Percentiles rank a stretch among this genome's conserved stretches.
Evolutionary conservation across 2,797 vertebrate species (phyloP).

Genomic region (Sebastolobus altivelis): DNA sequence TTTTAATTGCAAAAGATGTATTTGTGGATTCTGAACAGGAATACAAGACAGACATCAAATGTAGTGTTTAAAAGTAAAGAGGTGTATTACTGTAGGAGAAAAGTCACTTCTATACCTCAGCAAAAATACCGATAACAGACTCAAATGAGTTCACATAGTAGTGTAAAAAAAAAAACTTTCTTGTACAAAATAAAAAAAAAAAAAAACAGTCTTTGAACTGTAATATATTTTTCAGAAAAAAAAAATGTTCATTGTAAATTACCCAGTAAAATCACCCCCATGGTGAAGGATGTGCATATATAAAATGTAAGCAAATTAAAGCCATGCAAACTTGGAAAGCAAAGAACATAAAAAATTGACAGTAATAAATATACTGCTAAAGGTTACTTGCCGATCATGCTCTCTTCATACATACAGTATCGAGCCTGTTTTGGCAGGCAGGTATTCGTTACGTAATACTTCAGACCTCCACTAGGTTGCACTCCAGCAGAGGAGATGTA

Average conservation of each 20-base stretch:
- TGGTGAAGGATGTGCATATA: conserved; percentile 74
- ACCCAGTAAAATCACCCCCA: conserved; percentile 64
- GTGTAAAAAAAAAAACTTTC: conserved; percentile 75
- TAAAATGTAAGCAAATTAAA: conserved; percentile 74
- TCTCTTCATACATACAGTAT: conserved; percentile 48
- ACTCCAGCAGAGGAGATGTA: conserved; percentile 56
- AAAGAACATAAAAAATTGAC: conserved; percentile 52
- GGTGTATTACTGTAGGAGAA: conserved; percentile 43
- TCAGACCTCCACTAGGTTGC: conserved; percentile 78
- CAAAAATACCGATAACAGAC: conserved; percentile 51
- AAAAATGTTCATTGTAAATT: conserved; percentile 60
- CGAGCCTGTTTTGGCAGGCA: conserved; percentile 31
- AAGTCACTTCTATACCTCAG: conserved; percentile 51
- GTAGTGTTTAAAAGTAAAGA: conserved; percentile 75
- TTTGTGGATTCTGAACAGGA: conserved; percentile 81
- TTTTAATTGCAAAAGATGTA: conserved; percentile 82
- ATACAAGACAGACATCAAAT: conserved; percentile 75
- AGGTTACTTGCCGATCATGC: conserved; percentile 57
- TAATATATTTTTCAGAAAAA: conserved; percentile 43
- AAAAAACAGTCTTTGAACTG: conserved; percentile 52
- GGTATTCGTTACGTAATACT: conserved; percentile 66
- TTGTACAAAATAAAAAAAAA: conserved; percentile 79
- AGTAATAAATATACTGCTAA: conserved; percentile 73
- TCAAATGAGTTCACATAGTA: conserved; percentile 61
- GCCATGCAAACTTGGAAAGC: conserved; percentile 80